Conservation (phyloP, 2,113 vertebrate genomes). For the Sylvilagus bachmani region DNA sequence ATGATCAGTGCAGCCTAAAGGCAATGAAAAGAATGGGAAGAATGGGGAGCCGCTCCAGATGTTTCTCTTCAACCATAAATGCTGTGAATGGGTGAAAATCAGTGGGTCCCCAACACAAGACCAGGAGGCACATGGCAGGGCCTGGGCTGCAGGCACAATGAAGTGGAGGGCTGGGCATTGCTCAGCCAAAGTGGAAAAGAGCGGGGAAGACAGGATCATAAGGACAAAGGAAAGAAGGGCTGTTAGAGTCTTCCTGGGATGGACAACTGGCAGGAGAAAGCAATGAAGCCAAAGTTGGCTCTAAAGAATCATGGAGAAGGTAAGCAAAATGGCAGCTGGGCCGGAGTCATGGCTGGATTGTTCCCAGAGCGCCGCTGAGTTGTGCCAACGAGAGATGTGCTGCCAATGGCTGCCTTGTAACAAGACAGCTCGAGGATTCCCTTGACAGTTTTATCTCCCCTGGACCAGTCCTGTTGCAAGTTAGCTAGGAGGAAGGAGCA, state of each 20-base stretch:
- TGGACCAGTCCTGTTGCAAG: neutral
- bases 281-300: neutral
- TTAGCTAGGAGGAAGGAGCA: neutral
- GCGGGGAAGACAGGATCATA: neutral
- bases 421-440: neutral
- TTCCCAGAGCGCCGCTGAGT: neutral
- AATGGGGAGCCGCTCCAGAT: neutral
- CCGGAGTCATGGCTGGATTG: neutral
- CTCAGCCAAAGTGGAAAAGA: neutral
- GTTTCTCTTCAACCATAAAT: neutral
- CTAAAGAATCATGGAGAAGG: neutral
- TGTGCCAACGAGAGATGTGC: neutral
- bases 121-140: neutral
- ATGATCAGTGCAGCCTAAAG: neutral
- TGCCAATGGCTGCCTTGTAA: conserved; percentile 7
- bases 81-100: neutral
- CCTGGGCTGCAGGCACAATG: neutral
- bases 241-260: neutral
- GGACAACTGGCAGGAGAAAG: neutral
- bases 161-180: neutral
- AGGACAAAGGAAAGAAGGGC: neutral
- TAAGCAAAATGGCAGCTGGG: conserved; percentile 30
- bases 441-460: neutral
- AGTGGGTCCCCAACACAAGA: too few species aligned
- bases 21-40: neutral